phyloP scores from a whole-genome alignment of 2,888 invertebrate genomes.

The Lymantria monacha region DNA sequence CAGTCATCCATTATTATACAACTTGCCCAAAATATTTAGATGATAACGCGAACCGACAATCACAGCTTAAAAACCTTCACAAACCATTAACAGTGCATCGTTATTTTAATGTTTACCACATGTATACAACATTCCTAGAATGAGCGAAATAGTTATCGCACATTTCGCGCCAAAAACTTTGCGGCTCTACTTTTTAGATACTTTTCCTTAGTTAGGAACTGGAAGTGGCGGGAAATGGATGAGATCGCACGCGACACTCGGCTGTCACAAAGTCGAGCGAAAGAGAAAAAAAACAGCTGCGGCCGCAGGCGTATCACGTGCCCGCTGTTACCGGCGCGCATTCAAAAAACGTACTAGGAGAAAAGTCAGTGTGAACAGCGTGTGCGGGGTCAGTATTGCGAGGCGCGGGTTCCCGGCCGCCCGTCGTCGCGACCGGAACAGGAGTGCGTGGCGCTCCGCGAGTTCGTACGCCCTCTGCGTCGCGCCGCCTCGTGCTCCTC shows the following conservation, averaged over 20 bases:
- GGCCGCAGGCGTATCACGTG: constrained; percentile 75
- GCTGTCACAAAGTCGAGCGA: constrained; percentile 71
- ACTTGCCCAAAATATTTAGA: constrained; percentile 47
- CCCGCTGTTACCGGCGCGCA: constrained; percentile 76
- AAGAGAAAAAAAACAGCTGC: constrained; percentile 72
- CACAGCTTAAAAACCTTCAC: constrained; percentile 64
- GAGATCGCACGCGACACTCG: constrained; percentile 71
- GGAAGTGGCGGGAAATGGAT: constrained; percentile 70
- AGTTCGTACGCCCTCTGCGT: constrained; percentile 80
- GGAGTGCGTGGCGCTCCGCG: constrained; percentile 76
- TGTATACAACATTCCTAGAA: constrained; percentile 36
- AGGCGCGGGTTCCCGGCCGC: constrained; percentile 79
- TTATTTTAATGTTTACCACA: constrained; percentile 56
- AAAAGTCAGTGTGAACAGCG: constrained; percentile 65
- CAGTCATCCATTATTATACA: constrained; percentile 80
- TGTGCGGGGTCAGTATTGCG: constrained; percentile 68
- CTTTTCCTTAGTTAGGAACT: constrained; percentile 48
- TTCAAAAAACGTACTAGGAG: constrained; percentile 73
- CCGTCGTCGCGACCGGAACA: constrained; percentile 81
- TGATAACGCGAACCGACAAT: constrained; percentile 49
- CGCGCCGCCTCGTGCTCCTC: constrained; percentile 81
- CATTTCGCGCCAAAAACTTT: constrained; percentile 80
- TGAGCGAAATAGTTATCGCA: constrained; percentile 36
- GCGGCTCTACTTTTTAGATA: constrained; percentile 35
- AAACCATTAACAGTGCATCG: constrained; percentile 49